Percentiles rank a stretch among this genome's conserved stretches.
These are phyloP conservation scores for Chaetorhynchus papuensis DNA, from an alignment of 2,113 vertebrate species.

Conservation along the genomic window DNA sequence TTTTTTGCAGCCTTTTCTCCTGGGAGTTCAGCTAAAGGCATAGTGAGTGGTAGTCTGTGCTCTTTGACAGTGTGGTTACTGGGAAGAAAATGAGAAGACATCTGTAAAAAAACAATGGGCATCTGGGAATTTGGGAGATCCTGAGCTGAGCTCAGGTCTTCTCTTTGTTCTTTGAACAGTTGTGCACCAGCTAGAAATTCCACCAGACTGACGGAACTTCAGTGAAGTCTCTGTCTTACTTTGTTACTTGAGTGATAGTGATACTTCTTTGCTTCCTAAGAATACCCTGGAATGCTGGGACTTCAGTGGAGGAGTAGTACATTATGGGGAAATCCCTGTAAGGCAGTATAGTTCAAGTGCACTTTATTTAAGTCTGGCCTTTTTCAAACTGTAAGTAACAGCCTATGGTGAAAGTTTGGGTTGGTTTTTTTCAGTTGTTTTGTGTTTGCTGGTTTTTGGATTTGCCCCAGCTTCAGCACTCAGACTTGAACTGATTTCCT, in stretches of 20 bases:
- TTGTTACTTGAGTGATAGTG: neutral
- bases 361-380: neutral
- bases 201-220: neutral
- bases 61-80: neutral
- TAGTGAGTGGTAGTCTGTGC: neutral
- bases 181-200: neutral
- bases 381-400: neutral
- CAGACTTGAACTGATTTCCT: neutral
- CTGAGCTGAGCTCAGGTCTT: neutral
- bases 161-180: neutral
- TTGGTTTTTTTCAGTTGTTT: neutral
- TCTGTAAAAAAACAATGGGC: neutral
- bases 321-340: neutral
- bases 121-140: neutral
- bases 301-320: neutral
- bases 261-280: neutral
- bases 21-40: neutral
- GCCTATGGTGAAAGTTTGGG: neutral
- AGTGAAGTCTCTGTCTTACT: neutral
- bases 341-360: neutral
- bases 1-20: neutral
- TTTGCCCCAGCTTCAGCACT: neutral
- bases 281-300: neutral
- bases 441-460: neutral
- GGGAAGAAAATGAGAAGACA: neutral